These are phyloP conservation scores for Leptodactylus fallax DNA, from an alignment of 2,797 vertebrate species.

Conservation along the genomic window DNA sequence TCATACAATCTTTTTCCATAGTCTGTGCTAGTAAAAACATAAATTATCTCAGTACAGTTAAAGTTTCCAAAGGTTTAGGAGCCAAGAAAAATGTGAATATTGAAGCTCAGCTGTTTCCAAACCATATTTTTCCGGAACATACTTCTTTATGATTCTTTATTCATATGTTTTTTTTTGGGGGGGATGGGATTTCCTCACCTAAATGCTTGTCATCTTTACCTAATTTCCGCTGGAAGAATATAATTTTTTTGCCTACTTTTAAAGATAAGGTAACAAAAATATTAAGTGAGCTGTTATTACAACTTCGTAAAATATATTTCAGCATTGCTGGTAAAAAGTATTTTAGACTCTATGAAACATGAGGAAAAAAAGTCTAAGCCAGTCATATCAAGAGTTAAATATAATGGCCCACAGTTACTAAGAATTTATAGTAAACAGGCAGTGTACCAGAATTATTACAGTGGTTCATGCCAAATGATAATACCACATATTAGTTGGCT, in stretches of 20 bases:
- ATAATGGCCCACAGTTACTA: too few species aligned
- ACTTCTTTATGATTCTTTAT: neutral
- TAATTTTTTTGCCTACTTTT: neutral
- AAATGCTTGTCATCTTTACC: neutral
- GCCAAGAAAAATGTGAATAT: neutral
- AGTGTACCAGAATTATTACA: too few species aligned
- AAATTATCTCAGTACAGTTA: neutral
- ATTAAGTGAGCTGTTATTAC: too few species aligned
- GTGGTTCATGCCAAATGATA: too few species aligned
- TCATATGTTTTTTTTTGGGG: neutral
- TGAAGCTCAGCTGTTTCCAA: conserved; percentile 27
- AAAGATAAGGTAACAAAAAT: neutral
- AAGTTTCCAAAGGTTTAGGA: neutral
- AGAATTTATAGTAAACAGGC: too few species aligned
- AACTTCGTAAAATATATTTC: too few species aligned
- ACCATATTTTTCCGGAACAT: neutral
- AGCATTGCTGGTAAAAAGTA: too few species aligned
- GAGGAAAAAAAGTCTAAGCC: too few species aligned
- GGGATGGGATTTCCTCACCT: too few species aligned
- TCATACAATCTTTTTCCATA: neutral
- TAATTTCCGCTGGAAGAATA: neutral
- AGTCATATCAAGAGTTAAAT: too few species aligned
- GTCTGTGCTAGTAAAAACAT: neutral
- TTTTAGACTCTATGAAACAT: too few species aligned
- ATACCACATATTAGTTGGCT: too few species aligned